Evolutionary conservation across 2,797 vertebrate species (phyloP).

Genomic region (Eulemur rubriventer): DNA sequence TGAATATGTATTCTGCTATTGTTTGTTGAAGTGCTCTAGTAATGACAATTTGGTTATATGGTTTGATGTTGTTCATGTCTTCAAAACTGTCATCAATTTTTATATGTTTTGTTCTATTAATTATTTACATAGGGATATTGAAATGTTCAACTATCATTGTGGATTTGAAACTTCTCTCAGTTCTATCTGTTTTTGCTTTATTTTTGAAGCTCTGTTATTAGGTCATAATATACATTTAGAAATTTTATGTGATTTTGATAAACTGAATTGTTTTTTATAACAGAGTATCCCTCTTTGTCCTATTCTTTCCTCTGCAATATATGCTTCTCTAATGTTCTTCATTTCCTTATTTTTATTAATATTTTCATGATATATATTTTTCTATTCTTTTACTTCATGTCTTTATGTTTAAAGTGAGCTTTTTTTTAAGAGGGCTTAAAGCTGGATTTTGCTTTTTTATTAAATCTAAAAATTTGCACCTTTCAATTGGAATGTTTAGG

Average conservation of each 20-base stretch:
- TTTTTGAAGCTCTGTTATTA: neutral
- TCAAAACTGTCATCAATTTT: neutral
- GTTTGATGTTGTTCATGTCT: neutral
- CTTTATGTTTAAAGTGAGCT: neutral
- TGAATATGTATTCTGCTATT: neutral
- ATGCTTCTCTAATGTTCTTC: neutral
- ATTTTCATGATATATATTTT: neutral
- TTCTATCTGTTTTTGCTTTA: neutral
- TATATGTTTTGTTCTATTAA: neutral
- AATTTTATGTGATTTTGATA: neutral
- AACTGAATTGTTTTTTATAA: neutral
- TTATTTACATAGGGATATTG: neutral
- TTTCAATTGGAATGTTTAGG: neutral
- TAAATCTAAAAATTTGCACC: neutral
- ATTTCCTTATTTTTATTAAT: neutral
- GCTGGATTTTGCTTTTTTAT: neutral
- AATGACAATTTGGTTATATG: neutral
- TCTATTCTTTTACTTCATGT: neutral
- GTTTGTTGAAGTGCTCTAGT: neutral
- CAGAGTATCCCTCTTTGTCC: neutral
- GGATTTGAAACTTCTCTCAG: neutral
- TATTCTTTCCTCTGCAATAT: neutral
- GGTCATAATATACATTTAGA: neutral
- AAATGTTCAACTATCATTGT: neutral
- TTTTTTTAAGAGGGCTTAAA: neutral